Base-by-base conservation (phyloP, 2,113 vertebrate species). In the Hippocampus mohnikei region DNA sequence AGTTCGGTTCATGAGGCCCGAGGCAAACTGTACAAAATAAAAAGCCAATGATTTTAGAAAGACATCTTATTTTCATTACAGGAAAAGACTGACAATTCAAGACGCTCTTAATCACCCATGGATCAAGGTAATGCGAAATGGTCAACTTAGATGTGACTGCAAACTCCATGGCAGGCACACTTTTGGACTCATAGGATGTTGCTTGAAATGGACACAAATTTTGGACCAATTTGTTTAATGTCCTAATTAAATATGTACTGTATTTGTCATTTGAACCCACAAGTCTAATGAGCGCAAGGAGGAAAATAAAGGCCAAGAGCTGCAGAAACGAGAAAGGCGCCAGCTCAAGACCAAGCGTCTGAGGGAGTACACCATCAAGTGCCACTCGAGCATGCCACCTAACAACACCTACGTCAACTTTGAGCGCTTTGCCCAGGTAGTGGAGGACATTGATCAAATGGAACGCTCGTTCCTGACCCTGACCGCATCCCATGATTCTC, bases 371-470 rank as follows among this genome's bases (percentile, higher is more conserved):
- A 97, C 96, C 2, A 93, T 98, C 70, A 96, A 99, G 78, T 97
- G 94, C 58, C 96, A 98, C 87, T 96, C 94, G 0, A 98, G 96
- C 91, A 97, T 97, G 94, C 95, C 94, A 1, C 95, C 94, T 61
- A 98, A 98, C 83, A 96, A 97, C 82, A 96, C 95, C 65, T 99
- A 98, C 0, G 78, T 94, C 69, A 95, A 97, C 89, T 97, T 96
- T 0, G 96, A 98, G 87, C 94, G 93, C 75, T 98, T 98, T 21
- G 92, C 95, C 41, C 88, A 13, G 0, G 83, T 97, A 16, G 88
- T 98, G 18, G 95, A 97, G 82, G 95, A 95, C 37, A 82, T 98
- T 5, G 90, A 91, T 0, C 60, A 37, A 10, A 90, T 87, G 20
- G 95, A 96, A 73, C 41, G 80, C 86, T 70, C 92, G 74, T 81